A percentile compares a stretch with the other conserved stretches of the same genome.
Conservation (phyloP, 2,888 invertebrate species). For the Entomobrya multifasciata region DNA sequence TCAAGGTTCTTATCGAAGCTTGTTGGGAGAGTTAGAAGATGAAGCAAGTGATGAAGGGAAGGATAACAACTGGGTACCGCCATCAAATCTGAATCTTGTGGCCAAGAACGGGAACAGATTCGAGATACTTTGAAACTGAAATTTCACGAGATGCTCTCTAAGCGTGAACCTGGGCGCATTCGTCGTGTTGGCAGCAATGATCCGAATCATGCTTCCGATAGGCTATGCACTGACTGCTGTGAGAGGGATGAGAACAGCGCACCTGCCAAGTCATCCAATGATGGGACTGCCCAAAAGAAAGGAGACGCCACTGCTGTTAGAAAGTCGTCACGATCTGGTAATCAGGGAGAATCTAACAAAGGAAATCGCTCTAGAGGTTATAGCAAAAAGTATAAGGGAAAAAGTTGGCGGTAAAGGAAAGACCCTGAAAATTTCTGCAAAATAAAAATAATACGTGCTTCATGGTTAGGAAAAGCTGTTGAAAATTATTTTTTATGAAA, state of each 20-base stretch:
- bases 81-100: constrained; percentile 71
- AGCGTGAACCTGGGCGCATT: constrained; percentile 47
- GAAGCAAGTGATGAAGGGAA: constrained; percentile 72
- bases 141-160: constrained; percentile 73
- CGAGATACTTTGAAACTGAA: constrained; percentile 70
- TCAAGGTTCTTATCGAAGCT: constrained; percentile 74
- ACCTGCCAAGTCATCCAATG: constrained; percentile 12
- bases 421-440: constrained; percentile 15
- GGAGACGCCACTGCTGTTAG: constrained; percentile 18
- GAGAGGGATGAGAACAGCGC: constrained; percentile 59
- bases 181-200: constrained; percentile 54
- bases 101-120: constrained; percentile 72
- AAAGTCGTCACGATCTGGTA: constrained; percentile 39
- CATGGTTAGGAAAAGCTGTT: constrained; percentile 43
- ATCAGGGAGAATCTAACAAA: constrained; percentile 47
- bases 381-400: constrained; percentile 75
- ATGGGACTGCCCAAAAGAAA: constrained; percentile 45
- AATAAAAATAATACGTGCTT: constrained; percentile 46
- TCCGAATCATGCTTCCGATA: constrained; percentile 25
- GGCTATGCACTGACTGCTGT: constrained; percentile 49
- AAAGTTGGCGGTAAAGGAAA: constrained; percentile 75
- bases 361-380: constrained; percentile 53
- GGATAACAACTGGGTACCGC: constrained; percentile 71
- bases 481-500: constrained; percentile 50
- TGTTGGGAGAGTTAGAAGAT: constrained; percentile 76